Percentiles rank a stretch among this genome's conserved stretches.
Conservation (phyloP, 2,113 vertebrate species). For the Tetrax tetrax region DNA sequence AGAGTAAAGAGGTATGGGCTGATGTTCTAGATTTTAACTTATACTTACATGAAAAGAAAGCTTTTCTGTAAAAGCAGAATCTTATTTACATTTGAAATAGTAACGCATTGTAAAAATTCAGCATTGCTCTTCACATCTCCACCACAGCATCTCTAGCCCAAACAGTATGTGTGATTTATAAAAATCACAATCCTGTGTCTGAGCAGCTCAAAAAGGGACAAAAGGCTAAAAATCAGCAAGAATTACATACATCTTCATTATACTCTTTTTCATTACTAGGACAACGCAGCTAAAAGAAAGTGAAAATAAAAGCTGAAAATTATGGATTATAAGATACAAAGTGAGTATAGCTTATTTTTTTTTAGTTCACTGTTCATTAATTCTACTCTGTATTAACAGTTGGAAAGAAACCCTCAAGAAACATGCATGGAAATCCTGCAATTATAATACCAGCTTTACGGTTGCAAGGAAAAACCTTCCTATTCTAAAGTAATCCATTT, state of each 20-base stretch:
- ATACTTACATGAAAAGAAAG: not conserved
- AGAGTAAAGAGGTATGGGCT: not conserved
- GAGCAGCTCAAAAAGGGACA: not conserved
- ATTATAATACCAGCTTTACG: not conserved
- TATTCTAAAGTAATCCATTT: not conserved
- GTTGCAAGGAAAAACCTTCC: not conserved
- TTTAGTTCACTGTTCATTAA: not conserved
- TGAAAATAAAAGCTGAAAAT: not conserved
- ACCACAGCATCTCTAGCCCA: not conserved
- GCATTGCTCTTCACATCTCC: not conserved
- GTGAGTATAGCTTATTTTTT: not conserved
- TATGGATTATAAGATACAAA: not conserved
- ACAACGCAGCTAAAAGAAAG: not conserved
- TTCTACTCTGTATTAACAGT: not conserved
- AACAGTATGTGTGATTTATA: not conserved
- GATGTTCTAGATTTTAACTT: not conserved
- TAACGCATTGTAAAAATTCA: not conserved
- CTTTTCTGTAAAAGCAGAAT: not conserved
- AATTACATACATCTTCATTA: not conserved
- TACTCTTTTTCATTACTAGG: not conserved
- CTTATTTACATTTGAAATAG: not conserved
- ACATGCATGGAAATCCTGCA: not conserved
- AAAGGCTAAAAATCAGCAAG: not conserved
- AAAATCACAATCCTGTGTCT: not conserved
- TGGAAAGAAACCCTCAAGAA: not conserved